Percentiles rank a stretch among this genome's conserved stretches.
Conservation (phyloP, 1,140 invertebrate genomes). For the Stratiolaelaps scimitus region DNA sequence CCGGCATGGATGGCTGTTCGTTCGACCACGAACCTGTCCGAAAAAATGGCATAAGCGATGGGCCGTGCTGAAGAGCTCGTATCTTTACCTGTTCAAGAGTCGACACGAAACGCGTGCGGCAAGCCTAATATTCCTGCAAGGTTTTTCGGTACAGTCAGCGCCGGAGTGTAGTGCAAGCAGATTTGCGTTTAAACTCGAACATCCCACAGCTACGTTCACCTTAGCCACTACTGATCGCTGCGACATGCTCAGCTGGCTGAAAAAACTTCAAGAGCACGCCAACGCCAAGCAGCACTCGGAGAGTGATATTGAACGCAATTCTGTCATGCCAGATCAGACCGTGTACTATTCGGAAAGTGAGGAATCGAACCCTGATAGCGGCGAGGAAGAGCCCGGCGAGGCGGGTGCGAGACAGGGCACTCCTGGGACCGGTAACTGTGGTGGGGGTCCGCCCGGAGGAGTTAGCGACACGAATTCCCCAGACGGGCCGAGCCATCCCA, state of each 20-base stretch:
- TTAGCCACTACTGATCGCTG: neutral
- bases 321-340: constrained; percentile 21
- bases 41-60: constrained; percentile 25
- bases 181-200: constrained; percentile 16
- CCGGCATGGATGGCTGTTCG: neutral
- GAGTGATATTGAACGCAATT: constrained; percentile 19
- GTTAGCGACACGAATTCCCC: too few species aligned
- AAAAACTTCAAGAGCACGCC: constrained; percentile 4
- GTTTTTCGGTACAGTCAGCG: constrained; percentile 11
- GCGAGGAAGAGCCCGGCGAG: constrained; percentile 11
- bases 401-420: too few species aligned
- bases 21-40: constrained; percentile 7
- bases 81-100: constrained; percentile 19
- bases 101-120: constrained; percentile 20
- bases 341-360: constrained; percentile 23
- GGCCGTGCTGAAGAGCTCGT: constrained; percentile 23
- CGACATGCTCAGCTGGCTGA: constrained; percentile 3
- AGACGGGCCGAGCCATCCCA: neutral
- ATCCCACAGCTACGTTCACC: constrained; percentile 13
- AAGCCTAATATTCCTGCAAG: neutral
- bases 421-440: too few species aligned
- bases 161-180: constrained; percentile 9
- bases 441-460: too few species aligned
- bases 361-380: constrained; percentile 25
- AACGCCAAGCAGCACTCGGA: constrained; percentile 12